Percentiles rank a stretch among this genome's conserved stretches.
phyloP scores from a whole-genome alignment of 64 coral and sea anemone genomes.

The Astreopora myriophthalma region DNA sequence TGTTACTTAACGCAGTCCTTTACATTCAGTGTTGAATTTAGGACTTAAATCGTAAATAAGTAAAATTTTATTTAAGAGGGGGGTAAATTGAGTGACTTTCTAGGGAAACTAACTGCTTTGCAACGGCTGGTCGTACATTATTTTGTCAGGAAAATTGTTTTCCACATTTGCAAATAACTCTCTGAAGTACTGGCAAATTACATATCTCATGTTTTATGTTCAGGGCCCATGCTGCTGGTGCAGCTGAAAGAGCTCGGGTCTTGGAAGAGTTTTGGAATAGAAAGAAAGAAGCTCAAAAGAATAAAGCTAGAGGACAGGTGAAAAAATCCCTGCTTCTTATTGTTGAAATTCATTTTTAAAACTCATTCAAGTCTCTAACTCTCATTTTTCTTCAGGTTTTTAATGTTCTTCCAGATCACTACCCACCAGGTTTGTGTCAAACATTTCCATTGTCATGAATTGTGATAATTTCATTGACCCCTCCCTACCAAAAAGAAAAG shows the following conservation, averaged over 20 bases:
- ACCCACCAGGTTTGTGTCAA: background rate
- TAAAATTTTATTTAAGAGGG: no score
- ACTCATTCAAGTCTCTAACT: background rate
- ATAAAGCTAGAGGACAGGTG: constrained; percentile 75
- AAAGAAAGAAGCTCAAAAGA: constrained; percentile 82
- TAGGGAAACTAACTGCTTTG: no score
- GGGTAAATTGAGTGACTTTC: no score
- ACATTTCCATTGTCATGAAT: background rate
- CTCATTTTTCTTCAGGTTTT: constrained; percentile 4
- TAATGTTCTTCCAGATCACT: constrained; percentile 38
- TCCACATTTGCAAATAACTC: no score
- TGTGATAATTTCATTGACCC: no score
- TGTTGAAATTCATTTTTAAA: background rate
- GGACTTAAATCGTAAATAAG: no score
- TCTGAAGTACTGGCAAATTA: no score
- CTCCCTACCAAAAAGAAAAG: no score
- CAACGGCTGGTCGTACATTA: no score
- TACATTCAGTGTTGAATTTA: no score
- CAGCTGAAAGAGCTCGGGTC: constrained; percentile 83
- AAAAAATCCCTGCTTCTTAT: background rate
- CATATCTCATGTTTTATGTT: background rate
- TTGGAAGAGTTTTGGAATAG: constrained; percentile 92
- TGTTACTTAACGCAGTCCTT: no score
- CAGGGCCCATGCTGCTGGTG: constrained; percentile 75
- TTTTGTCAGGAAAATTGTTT: no score